Evolutionary conservation across 2,113 vertebrate species (phyloP).

Genomic region (Siniperca chuatsi): DNA sequence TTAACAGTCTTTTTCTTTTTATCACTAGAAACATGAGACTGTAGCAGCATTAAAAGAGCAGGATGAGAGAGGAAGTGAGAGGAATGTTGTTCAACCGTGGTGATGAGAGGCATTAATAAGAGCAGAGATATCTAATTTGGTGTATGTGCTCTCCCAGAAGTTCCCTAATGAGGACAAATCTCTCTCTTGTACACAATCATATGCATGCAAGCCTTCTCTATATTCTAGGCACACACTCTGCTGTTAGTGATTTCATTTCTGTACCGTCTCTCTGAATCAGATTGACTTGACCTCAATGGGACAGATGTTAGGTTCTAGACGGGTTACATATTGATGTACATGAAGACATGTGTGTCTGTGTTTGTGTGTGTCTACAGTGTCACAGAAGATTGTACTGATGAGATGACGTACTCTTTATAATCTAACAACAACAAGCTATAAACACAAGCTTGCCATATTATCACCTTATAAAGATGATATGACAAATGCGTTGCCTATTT

Average conservation of each 20-base stretch:
- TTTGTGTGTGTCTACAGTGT: neutral
- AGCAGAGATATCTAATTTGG: conserved; percentile 2
- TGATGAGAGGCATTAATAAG: conserved; percentile 9
- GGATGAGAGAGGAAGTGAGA: neutral
- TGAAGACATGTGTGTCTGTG: neutral
- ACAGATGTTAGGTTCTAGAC: neutral
- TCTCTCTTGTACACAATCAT: neutral
- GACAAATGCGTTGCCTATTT: no score
- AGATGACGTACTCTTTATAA: no score
- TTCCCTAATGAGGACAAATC: conserved; percentile 24
- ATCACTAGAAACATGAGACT: neutral
- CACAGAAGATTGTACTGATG: no score
- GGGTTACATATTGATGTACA: conserved; percentile 6
- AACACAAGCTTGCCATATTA: no score
- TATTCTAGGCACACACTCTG: neutral
- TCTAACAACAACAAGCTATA: no score
- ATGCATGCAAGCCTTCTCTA: neutral
- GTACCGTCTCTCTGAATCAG: conserved; percentile 2
- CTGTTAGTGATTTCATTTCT: neutral
- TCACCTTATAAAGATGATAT: no score
- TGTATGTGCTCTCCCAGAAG: neutral
- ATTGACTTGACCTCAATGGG: neutral
- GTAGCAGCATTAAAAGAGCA: neutral
- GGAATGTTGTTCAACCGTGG: neutral
- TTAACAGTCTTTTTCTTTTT: neutral